Conservation (phyloP, 2,888 invertebrate species). For the Hypolimnas misippus region DNA sequence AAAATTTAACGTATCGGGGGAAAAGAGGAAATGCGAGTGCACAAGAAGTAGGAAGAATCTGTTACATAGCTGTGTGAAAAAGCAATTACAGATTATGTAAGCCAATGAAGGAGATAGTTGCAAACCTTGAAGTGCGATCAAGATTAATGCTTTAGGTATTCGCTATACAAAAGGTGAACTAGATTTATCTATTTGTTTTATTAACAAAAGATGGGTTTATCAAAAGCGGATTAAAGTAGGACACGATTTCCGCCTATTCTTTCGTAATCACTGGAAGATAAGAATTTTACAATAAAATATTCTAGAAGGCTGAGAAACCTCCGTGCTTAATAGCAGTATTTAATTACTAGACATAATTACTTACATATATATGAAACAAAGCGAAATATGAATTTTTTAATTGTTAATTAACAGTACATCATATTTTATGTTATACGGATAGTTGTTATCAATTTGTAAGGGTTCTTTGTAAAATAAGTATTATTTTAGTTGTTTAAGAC, state of each 20-base stretch:
- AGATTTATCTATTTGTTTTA: slow-evolving; percentile 47
- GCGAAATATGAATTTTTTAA: background rate
- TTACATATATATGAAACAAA: slow-evolving; percentile 4
- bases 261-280: slow-evolving; percentile 27
- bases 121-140: slow-evolving; percentile 61
- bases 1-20: slow-evolving; percentile 24
- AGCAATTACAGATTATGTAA: slow-evolving; percentile 76
- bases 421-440: background rate
- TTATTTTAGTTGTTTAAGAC: too few relatives aligned
- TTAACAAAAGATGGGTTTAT: slow-evolving; percentile 56
- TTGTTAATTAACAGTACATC: background rate
- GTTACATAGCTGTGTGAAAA: slow-evolving; percentile 70
- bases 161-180: slow-evolving; percentile 52
- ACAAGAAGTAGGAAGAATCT: slow-evolving; percentile 69
- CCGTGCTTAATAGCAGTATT: background rate
- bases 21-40: slow-evolving; percentile 60
- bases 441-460: too few relatives aligned
- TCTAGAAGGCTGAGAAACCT: slow-evolving; percentile 24
- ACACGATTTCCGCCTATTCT: slow-evolving; percentile 36
- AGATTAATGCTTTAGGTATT: slow-evolving; percentile 43
- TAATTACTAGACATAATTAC: slow-evolving; percentile 5
- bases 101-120: slow-evolving; percentile 67
- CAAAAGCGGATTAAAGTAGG: slow-evolving; percentile 19
- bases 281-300: slow-evolving; percentile 18
- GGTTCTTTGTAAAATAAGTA: too few relatives aligned